Evolutionary conservation across 2,888 invertebrate species (phyloP).

Genomic region (Philereme vetulata): DNA sequence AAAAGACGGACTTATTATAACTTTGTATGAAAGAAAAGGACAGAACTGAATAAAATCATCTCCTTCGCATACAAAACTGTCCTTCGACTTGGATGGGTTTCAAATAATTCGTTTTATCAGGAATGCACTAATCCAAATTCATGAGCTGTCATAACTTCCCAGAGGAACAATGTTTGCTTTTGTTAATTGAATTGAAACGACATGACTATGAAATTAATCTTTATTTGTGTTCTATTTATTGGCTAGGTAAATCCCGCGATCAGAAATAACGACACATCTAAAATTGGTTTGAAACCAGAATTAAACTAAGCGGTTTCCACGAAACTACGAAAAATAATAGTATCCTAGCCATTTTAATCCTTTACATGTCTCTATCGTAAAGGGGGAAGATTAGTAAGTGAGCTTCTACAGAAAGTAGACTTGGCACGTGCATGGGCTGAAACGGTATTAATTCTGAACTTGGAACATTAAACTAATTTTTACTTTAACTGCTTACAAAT

Average conservation of each 20-base stretch:
- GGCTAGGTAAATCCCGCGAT: slow-evolving; percentile 10
- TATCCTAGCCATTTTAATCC: slow-evolving; percentile 70
- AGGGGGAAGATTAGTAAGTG: slow-evolving; percentile 61
- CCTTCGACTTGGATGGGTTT: slow-evolving; percentile 62
- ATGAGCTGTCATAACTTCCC: slow-evolving; percentile 21
- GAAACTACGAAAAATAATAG: slow-evolving; percentile 63
- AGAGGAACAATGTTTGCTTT: slow-evolving; percentile 7
- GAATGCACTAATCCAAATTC: slow-evolving; percentile 32
- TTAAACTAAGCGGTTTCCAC: slow-evolving; percentile 48
- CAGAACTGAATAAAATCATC: slow-evolving; percentile 57
- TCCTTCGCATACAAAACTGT: slow-evolving; percentile 56
- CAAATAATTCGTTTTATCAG: slow-evolving; percentile 43
- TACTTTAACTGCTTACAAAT: slow-evolving; percentile 30
- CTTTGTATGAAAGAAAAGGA: slow-evolving; percentile 50
- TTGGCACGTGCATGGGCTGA: slow-evolving; percentile 37
- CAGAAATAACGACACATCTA: slow-evolving; percentile 41
- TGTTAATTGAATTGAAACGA: slow-evolving; percentile 12
- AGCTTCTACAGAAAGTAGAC: slow-evolving; percentile 58
- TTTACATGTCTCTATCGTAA: slow-evolving; percentile 60
- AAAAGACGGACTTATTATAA: slow-evolving; percentile 56
- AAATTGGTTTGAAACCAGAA: slow-evolving; percentile 52
- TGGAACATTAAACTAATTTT: slow-evolving; percentile 12
- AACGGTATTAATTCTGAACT: slow-evolving; percentile 8
- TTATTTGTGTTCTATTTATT: background rate
- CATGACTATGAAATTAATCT: background rate